Percentiles rank a stretch among this genome's conserved stretches.
These are phyloP conservation scores for Thunnus maccoyii DNA, from an alignment of 2,113 vertebrate species.

Conservation along the genomic window DNA sequence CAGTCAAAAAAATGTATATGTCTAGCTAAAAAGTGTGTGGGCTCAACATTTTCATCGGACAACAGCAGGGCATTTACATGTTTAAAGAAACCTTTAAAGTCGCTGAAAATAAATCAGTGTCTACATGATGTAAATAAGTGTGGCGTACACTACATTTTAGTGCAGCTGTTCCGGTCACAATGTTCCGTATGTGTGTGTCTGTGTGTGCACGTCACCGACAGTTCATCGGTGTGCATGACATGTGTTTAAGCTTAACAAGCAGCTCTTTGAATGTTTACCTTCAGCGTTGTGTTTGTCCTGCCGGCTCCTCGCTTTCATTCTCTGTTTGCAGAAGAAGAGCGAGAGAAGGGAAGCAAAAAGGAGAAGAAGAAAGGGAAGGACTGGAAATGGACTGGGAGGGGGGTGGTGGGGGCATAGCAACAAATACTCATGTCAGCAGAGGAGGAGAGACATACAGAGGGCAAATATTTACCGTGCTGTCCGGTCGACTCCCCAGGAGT, in stretches of 20 bases:
- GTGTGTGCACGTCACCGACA: constrained; percentile 10
- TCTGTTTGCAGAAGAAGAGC: constrained; percentile 56
- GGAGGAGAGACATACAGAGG: constrained; percentile 52
- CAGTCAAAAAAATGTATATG: too few relatives aligned
- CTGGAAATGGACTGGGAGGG: not conserved
- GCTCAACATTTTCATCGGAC: not conserved
- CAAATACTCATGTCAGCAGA: constrained; percentile 53
- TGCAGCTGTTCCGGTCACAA: constrained; percentile 42
- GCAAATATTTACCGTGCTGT: constrained; percentile 77
- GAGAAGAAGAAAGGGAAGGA: constrained; percentile 17
- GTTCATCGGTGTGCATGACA: constrained; percentile 48
- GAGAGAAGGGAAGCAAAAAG: constrained; percentile 6
- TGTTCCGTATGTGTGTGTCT: constrained; percentile 11
- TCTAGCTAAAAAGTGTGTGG: too few relatives aligned
- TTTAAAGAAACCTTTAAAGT: not conserved
- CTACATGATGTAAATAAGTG: constrained; percentile 23
- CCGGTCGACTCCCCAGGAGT: constrained; percentile 47
- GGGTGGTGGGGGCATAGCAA: constrained; percentile 1
- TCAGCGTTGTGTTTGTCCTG: constrained; percentile 53
- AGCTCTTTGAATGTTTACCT: constrained; percentile 64
- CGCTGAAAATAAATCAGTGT: not conserved
- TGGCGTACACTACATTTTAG: constrained; percentile 8
- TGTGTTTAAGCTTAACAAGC: constrained; percentile 65
- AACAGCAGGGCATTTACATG: not conserved
- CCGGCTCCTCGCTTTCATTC: constrained; percentile 44